Conservation (phyloP, 2,113 vertebrate genomes). For the Pollimyrus isidori region DNA sequence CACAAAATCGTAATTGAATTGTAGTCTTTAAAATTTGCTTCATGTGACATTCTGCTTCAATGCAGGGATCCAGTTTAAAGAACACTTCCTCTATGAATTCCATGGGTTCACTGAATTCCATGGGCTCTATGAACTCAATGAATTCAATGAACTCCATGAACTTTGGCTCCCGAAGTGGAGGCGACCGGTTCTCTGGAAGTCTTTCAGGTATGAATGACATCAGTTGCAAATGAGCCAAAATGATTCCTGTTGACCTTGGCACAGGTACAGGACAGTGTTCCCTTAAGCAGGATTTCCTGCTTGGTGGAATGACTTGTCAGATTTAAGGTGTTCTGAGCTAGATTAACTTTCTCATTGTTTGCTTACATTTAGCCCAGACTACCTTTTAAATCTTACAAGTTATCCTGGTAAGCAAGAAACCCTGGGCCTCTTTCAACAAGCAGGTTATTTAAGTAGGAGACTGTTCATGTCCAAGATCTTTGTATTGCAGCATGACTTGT, state of each 20-base stretch:
- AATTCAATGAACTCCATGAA: conserved; percentile 37
- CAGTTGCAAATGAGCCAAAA: background rate
- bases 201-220: conserved; percentile 29
- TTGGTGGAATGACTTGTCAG: background rate
- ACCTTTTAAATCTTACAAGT: background rate
- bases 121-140: conserved; percentile 33
- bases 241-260: background rate
- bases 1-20: background rate
- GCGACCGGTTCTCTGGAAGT: conserved; percentile 39
- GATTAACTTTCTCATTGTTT: background rate
- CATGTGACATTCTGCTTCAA: background rate
- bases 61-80: conserved; percentile 42
- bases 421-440: no score
- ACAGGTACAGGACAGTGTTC: background rate
- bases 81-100: conserved; percentile 20
- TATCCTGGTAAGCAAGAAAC: background rate
- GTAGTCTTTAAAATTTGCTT: background rate
- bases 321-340: background rate
- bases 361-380: background rate
- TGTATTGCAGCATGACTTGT: background rate
- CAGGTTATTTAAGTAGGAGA: background rate
- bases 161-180: conserved; percentile 33
- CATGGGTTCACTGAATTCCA: conserved; percentile 25
- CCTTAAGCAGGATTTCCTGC: background rate
- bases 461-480: background rate